phyloP scores from a whole-genome alignment of 2,888 invertebrate species.

The Halictus ligatus region DNA sequence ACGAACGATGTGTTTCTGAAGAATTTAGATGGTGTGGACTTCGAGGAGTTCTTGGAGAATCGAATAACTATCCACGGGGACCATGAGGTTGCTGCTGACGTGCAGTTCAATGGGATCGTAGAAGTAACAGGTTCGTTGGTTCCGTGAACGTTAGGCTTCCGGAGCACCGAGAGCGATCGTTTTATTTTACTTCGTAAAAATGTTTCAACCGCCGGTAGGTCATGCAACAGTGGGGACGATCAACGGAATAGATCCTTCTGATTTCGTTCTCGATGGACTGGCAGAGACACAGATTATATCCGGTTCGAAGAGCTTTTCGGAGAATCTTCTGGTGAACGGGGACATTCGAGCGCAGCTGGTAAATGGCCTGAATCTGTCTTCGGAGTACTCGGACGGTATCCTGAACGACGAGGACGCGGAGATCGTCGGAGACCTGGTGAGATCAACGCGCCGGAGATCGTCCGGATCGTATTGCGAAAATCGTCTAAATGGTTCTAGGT shows the following conservation, averaged over 20 bases:
- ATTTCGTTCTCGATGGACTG: constrained; percentile 68
- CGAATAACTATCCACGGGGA: constrained; percentile 69
- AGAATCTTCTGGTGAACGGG: constrained; percentile 65
- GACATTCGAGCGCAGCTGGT: constrained; percentile 58
- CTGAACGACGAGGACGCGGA: constrained; percentile 67
- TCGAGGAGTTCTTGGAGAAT: constrained; percentile 73
- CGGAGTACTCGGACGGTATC: constrained; percentile 65
- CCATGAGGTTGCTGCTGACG: constrained; percentile 62
- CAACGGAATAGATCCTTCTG: constrained; percentile 69
- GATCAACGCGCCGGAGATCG: neutral
- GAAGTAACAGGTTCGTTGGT: constrained; percentile 67
- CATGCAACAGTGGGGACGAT: constrained; percentile 58
- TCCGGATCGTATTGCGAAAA: neutral
- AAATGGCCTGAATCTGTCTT: constrained; percentile 63
- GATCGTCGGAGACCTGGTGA: constrained; percentile 75
- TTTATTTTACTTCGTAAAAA: too few relatives aligned
- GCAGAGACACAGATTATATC: constrained; percentile 62
- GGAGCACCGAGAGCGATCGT: too few relatives aligned
- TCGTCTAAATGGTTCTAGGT: constrained; percentile 52
- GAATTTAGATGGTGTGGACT: constrained; percentile 71
- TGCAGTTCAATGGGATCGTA: constrained; percentile 72
- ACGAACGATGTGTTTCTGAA: constrained; percentile 53
- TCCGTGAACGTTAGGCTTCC: neutral
- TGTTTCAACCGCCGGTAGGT: constrained; percentile 33
- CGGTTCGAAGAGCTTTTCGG: constrained; percentile 65